phyloP scores from a whole-genome alignment of 2,797 vertebrate genomes.

The Mus spretus region DNA sequence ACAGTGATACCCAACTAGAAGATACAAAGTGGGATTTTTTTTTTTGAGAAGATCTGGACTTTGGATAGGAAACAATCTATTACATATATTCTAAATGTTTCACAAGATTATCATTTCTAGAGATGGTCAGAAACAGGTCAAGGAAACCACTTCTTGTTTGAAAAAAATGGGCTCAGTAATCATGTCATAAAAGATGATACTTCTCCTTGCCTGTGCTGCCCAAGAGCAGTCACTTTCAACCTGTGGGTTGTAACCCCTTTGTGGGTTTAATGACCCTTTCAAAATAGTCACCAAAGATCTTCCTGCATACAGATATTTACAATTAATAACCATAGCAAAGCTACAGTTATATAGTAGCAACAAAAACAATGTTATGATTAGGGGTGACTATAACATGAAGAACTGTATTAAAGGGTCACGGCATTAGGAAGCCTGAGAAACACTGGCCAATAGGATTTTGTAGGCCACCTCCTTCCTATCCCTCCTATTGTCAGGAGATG shows the following conservation, averaged over 20 bases:
- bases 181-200: neutral
- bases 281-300: neutral
- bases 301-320: neutral
- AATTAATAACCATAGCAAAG: neutral
- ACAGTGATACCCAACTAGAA: slow-evolving; percentile 59
- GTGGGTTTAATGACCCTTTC: neutral
- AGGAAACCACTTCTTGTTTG: neutral
- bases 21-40: slow-evolving; percentile 71
- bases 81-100: slow-evolving; percentile 63
- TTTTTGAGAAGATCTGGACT: slow-evolving; percentile 70
- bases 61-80: slow-evolving; percentile 73
- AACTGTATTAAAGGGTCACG: neutral
- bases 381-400: neutral
- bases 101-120: slow-evolving; percentile 72
- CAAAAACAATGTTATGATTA: neutral
- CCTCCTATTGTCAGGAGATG: neutral
- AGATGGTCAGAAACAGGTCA: slow-evolving; percentile 31
- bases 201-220: neutral
- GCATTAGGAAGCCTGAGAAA: neutral
- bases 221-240: neutral
- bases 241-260: neutral
- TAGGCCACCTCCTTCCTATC: neutral
- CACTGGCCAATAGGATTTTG: neutral
- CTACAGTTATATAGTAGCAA: neutral
- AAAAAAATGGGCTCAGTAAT: neutral